Evolutionary conservation across 2,797 vertebrate genomes (phyloP).

Genomic region (Chaetodon trifasciatus): DNA sequence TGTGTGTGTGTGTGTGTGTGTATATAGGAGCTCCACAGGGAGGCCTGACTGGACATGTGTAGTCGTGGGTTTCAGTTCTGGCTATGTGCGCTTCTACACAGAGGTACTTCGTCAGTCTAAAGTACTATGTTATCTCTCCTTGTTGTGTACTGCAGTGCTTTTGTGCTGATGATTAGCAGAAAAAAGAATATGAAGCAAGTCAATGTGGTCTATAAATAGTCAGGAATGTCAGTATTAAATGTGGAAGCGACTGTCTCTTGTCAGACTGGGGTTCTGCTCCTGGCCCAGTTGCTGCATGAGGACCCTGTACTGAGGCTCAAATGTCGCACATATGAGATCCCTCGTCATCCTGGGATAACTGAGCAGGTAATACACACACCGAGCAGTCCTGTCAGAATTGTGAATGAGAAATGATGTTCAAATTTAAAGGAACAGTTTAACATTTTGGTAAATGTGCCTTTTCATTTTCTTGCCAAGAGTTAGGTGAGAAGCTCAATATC

Average conservation of each 20-base stretch:
- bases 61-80: slow-evolving; percentile 95
- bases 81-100: slow-evolving; percentile 97
- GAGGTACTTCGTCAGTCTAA: slow-evolving; percentile 85
- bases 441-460: neutral
- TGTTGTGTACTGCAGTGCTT: neutral
- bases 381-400: neutral
- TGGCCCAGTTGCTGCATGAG: slow-evolving; percentile 96
- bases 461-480: neutral
- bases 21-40: slow-evolving; percentile 94
- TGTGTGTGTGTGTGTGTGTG: slow-evolving; percentile 7
- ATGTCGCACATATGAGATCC: slow-evolving; percentile 98
- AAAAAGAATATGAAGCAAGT: neutral
- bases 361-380: slow-evolving; percentile 90
- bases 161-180: neutral
- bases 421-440: neutral
- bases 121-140: neutral
- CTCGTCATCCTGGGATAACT: slow-evolving; percentile 94
- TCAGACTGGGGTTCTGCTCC: slow-evolving; percentile 94
- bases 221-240: neutral
- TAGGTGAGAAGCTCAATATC: no score
- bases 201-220: neutral
- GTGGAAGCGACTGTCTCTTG: neutral
- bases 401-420: neutral
- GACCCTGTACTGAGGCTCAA: slow-evolving; percentile 94
- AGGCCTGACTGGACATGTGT: slow-evolving; percentile 98